Percentiles rank a stretch among this genome's conserved stretches.
Conservation (phyloP, 2,113 vertebrate species). For the Thomomys bottae region DNA sequence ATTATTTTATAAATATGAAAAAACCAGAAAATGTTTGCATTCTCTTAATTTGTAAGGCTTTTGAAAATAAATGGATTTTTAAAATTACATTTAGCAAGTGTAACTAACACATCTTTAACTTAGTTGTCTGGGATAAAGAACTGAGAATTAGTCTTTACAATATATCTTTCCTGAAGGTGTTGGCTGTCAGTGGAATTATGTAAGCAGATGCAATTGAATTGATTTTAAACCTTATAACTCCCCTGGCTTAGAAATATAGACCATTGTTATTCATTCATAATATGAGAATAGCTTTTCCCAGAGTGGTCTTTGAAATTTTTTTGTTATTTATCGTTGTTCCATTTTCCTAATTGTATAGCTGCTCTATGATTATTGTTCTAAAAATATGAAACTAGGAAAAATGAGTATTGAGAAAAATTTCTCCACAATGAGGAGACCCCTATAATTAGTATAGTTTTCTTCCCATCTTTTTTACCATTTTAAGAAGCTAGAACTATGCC, state of each 20-base stretch:
- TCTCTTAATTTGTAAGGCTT: slow-evolving; percentile 20
- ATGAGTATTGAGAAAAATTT: slow-evolving; percentile 34
- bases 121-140: background rate
- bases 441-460: slow-evolving; percentile 40
- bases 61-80: slow-evolving; percentile 16
- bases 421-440: background rate
- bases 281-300: background rate
- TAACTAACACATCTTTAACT: background rate
- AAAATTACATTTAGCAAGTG: slow-evolving; percentile 1
- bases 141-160: background rate
- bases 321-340: background rate
- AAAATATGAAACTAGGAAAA: slow-evolving; percentile 18
- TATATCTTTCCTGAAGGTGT: background rate
- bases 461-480: background rate
- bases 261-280: slow-evolving; percentile 19
- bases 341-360: slow-evolving; percentile 38
- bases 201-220: background rate
- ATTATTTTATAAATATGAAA: slow-evolving; percentile 49
- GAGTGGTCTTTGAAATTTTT: background rate
- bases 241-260: slow-evolving; percentile 46
- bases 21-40: slow-evolving; percentile 25
- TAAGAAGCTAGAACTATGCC: background rate
- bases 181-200: background rate
- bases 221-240: slow-evolving; percentile 23
- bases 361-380: slow-evolving; percentile 32